Evolutionary conservation across 1,140 invertebrate genomes (phyloP).

Genomic region (Penaeus indicus): DNA sequence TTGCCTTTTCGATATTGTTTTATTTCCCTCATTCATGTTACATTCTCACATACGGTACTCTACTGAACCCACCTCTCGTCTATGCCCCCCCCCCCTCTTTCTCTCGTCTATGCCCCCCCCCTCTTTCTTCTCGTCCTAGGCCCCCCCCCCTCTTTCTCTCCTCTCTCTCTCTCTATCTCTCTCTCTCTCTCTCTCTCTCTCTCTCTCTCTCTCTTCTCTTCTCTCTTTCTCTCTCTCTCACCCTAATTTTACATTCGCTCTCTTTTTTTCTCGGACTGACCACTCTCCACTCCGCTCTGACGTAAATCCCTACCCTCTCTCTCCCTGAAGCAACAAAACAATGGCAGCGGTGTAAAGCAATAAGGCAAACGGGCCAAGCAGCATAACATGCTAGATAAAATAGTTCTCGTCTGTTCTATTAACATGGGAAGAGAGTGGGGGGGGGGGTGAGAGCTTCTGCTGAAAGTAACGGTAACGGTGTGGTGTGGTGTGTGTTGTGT

Average conservation of each 20-base stretch:
- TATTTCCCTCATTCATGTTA: conserved; percentile 51
- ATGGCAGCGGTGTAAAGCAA: too few species aligned
- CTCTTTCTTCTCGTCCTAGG: background rate
- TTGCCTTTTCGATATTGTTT: conserved; percentile 60
- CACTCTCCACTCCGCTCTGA: too few species aligned
- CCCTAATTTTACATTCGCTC: background rate
- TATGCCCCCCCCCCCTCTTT: background rate
- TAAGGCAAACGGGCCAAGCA: too few species aligned
- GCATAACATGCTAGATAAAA: too few species aligned
- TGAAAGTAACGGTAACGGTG: too few species aligned
- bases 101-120: background rate
- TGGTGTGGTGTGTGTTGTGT: too few species aligned
- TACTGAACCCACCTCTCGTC: background rate
- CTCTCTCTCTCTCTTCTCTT: conserved; percentile 2
- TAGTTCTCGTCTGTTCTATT: too few species aligned
- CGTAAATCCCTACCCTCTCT: too few species aligned
- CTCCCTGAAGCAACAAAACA: too few species aligned
- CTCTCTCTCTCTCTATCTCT: conserved; percentile 20
- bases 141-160: background rate
- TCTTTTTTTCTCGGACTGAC: background rate
- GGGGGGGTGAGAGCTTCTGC: too few species aligned
- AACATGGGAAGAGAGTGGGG: too few species aligned
- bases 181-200: conserved; percentile 6
- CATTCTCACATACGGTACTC: conserved; percentile 32
- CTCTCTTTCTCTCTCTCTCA: conserved; percentile 21